These are phyloP conservation scores for Myotis lucifugus DNA, from an alignment of 2,113 vertebrate genomes.

Conservation along the genomic window DNA sequence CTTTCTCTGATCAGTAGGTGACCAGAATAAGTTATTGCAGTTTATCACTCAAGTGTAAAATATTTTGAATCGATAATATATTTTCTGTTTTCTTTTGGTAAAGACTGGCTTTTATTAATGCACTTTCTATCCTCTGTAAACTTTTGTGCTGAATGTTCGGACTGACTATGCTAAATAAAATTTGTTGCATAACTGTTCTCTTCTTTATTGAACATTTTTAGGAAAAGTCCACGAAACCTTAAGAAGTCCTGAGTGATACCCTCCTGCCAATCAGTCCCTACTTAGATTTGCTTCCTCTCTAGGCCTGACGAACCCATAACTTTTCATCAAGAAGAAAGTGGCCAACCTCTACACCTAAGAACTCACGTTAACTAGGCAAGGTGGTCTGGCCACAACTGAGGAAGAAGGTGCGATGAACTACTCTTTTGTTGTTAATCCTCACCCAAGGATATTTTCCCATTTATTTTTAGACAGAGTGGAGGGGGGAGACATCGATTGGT, in stretches of 20 bases:
- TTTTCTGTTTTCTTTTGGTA: constrained; percentile 90
- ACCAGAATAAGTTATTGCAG: constrained; percentile 88
- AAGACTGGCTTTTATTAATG: constrained; percentile 96
- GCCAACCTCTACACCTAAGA: background rate
- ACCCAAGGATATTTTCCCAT: too few relatives aligned
- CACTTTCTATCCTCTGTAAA: constrained; percentile 93
- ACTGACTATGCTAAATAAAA: constrained; percentile 87
- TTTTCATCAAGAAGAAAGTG: background rate
- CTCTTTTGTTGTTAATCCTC: background rate
- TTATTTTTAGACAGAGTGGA: too few relatives aligned
- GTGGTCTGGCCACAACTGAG: background rate
- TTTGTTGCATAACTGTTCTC: constrained; percentile 83
- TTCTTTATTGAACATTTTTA: constrained; percentile 75
- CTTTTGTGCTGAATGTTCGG: constrained; percentile 87
- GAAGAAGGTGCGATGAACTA: background rate
- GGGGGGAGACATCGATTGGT: too few relatives aligned
- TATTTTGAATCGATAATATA: constrained; percentile 91
- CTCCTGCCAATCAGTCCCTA: background rate
- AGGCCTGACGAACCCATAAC: background rate
- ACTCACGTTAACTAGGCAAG: background rate
- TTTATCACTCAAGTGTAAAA: constrained; percentile 90
- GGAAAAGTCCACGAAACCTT: constrained; percentile 22
- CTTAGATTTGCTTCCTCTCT: background rate
- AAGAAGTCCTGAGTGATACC: background rate
- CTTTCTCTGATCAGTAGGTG: constrained; percentile 85